Evolutionary conservation across 2,888 invertebrate species (phyloP).

Genomic region (Scaeva pyrastri): DNA sequence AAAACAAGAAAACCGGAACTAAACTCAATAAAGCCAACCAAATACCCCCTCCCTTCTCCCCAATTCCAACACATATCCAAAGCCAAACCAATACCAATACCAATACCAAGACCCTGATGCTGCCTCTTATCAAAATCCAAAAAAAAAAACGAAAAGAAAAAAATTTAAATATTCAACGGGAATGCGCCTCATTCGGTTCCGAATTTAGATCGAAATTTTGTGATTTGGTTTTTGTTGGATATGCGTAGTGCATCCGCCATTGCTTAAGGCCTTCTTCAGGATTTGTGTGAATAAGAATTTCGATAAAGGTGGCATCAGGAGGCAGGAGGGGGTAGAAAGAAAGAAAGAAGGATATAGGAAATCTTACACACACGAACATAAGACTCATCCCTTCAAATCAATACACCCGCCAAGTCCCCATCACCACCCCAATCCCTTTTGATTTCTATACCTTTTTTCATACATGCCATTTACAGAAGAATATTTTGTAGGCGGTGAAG

Average conservation of each 20-base stretch:
- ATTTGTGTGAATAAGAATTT: conserved; percentile 55
- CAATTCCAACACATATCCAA: background rate
- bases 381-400: conserved; percentile 45
- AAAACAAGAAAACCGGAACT: conserved; percentile 23
- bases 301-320: conserved; percentile 32
- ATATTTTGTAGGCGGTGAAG: too few species aligned
- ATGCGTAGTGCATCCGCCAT: conserved; percentile 61
- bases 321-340: background rate
- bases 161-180: conserved; percentile 45
- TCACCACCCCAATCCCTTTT: background rate
- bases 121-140: conserved; percentile 29
- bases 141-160: too few species aligned
- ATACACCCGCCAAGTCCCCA: background rate
- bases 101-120: background rate
- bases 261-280: conserved; percentile 46
- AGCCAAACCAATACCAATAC: background rate
- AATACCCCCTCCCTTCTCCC: background rate
- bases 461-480: background rate
- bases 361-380: conserved; percentile 25
- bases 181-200: conserved; percentile 1
- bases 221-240: conserved; percentile 46
- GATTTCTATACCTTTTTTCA: too few species aligned
- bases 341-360: too few species aligned
- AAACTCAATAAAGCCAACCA: background rate
- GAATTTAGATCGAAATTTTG: conserved; percentile 59